Conservation (phyloP, 1,140 invertebrate species). For the Drosophila busckii region DNA sequence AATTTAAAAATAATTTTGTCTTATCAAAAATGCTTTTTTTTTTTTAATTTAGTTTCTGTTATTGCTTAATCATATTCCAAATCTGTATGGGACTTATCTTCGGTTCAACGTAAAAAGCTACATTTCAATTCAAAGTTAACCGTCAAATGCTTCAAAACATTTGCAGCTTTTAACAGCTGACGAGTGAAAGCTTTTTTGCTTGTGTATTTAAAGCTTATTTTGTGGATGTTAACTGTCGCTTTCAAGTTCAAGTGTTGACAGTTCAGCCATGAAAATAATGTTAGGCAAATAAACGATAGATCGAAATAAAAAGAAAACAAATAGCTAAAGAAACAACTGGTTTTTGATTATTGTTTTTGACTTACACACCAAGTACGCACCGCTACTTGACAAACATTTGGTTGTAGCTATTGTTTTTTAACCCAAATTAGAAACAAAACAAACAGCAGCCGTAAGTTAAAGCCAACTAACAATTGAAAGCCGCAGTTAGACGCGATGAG, state of each 20-base stretch:
- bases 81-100: too few relatives aligned
- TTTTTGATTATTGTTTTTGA: conserved; percentile 29
- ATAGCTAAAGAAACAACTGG: conserved; percentile 41
- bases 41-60: too few relatives aligned
- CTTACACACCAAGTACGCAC: conserved; percentile 2
- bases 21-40: too few relatives aligned
- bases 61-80: too few relatives aligned
- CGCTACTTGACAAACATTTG: conserved; percentile 36
- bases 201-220: too few relatives aligned
- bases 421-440: conserved; percentile 65
- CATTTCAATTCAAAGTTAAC: too few relatives aligned
- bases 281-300: conserved; percentile 51
- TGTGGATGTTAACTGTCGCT: conserved; percentile 2
- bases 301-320: conserved; percentile 25
- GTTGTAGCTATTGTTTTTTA: conserved; percentile 38
- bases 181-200: too few relatives aligned
- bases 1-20: too few relatives aligned
- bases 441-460: conserved; percentile 34
- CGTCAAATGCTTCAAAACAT: too few relatives aligned
- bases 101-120: too few relatives aligned
- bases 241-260: conserved; percentile 60
- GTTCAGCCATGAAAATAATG: conserved; percentile 64
- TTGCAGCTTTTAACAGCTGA: too few relatives aligned
- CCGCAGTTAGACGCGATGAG: conserved; percentile 49
- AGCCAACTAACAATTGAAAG: not conserved